A percentile compares a stretch with the other conserved stretches of the same genome.
Conservation (phyloP, 1,140 invertebrate genomes). For the Diorhabda sublineata region DNA sequence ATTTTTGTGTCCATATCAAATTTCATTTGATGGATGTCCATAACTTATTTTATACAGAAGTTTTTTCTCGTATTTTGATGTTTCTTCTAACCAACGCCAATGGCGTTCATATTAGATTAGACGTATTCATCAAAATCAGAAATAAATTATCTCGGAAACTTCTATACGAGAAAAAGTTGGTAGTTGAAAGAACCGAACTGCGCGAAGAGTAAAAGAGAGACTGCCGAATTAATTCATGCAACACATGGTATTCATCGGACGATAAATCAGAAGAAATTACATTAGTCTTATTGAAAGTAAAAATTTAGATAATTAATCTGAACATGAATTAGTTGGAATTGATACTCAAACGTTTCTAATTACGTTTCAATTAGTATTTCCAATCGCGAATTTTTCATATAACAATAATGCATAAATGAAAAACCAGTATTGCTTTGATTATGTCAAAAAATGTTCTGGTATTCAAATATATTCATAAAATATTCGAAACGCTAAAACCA, state of each 20-base stretch:
- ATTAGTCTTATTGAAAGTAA: conserved; percentile 13
- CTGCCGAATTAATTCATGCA: conserved; percentile 24
- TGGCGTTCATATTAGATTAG: conserved; percentile 10
- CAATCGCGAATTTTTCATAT: too few species aligned
- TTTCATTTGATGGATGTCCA: background rate
- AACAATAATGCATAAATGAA: too few species aligned
- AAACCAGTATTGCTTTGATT: too few species aligned
- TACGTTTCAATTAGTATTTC: too few species aligned
- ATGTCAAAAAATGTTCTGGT: too few species aligned
- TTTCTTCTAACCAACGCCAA: background rate
- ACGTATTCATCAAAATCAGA: conserved; percentile 20
- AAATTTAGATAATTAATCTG: too few species aligned
- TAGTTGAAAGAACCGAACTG: background rate
- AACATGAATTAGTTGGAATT: too few species aligned
- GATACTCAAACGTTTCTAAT: too few species aligned
- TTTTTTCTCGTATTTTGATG: background rate
- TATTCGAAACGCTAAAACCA: too few species aligned
- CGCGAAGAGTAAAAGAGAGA: conserved; percentile 17
- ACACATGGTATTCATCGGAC: conserved; percentile 26
- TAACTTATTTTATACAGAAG: background rate
- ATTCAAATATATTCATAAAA: too few species aligned
- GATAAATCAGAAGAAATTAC: conserved; percentile 26
- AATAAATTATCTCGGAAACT: conserved; percentile 17
- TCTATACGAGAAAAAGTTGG: conserved; percentile 9
- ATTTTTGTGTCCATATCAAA: background rate